phyloP scores from a whole-genome alignment of 1,140 invertebrate genomes.

The Cherax destructor region DNA sequence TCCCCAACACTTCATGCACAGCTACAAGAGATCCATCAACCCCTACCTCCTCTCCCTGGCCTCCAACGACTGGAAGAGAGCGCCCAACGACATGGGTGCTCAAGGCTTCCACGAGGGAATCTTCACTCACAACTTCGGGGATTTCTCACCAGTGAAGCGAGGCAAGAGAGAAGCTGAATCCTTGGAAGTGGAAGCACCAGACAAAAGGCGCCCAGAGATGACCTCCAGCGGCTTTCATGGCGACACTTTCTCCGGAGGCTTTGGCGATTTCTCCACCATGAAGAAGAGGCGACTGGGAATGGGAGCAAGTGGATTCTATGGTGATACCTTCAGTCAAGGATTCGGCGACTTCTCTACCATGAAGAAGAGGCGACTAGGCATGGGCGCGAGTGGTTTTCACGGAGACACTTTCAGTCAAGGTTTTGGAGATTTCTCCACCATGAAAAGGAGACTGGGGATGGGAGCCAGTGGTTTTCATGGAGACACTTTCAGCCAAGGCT shows the following conservation, averaged over 20 bases:
- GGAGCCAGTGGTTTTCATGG: conserved; percentile 75
- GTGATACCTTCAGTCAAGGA: conserved; percentile 74
- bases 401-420: conserved; percentile 61
- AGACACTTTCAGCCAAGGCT: conserved; percentile 77
- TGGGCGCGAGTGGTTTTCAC: conserved; percentile 66
- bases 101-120: conserved; percentile 78
- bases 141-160: conserved; percentile 76
- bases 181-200: neutral
- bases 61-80: conserved; percentile 66
- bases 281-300: conserved; percentile 76
- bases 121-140: conserved; percentile 77
- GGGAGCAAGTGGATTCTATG: conserved; percentile 77
- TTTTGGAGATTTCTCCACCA: conserved; percentile 56
- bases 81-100: conserved; percentile 73
- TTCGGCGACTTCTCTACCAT: conserved; percentile 77
- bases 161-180: conserved; percentile 76
- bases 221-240: conserved; percentile 74
- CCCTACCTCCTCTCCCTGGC: conserved; percentile 48
- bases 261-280: conserved; percentile 76
- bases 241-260: conserved; percentile 75
- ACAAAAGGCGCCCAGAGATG: conserved; percentile 73
- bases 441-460: conserved; percentile 47
- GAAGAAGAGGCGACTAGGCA: conserved; percentile 73
- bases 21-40: conserved; percentile 63
- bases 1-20: conserved; percentile 64